Percentiles rank a stretch among this genome's conserved stretches.
Evolutionary conservation across 2,888 invertebrate species (phyloP).

Genomic region (Amphimallon solstitiale): DNA sequence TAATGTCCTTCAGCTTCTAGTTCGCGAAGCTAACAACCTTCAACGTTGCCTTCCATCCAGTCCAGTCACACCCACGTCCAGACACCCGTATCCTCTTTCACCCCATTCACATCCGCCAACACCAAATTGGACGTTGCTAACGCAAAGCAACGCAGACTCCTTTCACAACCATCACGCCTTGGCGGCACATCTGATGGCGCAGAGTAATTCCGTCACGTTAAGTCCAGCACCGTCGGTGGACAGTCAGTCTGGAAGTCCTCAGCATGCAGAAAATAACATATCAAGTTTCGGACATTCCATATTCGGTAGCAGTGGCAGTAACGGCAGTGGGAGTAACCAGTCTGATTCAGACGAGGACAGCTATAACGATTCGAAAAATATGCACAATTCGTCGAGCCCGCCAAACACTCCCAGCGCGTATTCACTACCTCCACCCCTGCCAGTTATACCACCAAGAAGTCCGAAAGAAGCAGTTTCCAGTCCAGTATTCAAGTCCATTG

Average conservation of each 20-base stretch:
- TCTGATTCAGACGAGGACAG: slow-evolving; percentile 87
- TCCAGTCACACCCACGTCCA: slow-evolving; percentile 84
- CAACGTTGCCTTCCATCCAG: slow-evolving; percentile 83
- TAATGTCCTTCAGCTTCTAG: slow-evolving; percentile 89
- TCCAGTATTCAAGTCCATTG: slow-evolving; percentile 65
- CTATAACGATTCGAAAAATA: slow-evolving; percentile 59
- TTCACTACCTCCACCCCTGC: slow-evolving; percentile 64
- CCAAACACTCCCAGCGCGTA: slow-evolving; percentile 67
- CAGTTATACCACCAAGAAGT: slow-evolving; percentile 69
- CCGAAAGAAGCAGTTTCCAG: slow-evolving; percentile 66
- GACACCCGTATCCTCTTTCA: slow-evolving; percentile 77
- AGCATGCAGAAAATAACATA: slow-evolving; percentile 71
- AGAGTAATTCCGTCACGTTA: slow-evolving; percentile 87
- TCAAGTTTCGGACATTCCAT: slow-evolving; percentile 58
- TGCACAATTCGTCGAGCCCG: slow-evolving; percentile 62
- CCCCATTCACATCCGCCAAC: slow-evolving; percentile 86
- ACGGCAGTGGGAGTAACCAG: slow-evolving; percentile 74
- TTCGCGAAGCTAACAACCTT: slow-evolving; percentile 81
- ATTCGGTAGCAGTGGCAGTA: slow-evolving; percentile 60
- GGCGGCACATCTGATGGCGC: slow-evolving; percentile 77
- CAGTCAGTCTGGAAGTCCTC: slow-evolving; percentile 87
- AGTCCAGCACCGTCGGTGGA: slow-evolving; percentile 92
- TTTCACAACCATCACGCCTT: slow-evolving; percentile 66
- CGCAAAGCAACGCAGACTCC: slow-evolving; percentile 60
- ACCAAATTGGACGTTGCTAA: slow-evolving; percentile 73